These are phyloP conservation scores for Toxotes lorentzi DNA, from an alignment of 2,797 vertebrate genomes.

Conservation along the genomic window DNA sequence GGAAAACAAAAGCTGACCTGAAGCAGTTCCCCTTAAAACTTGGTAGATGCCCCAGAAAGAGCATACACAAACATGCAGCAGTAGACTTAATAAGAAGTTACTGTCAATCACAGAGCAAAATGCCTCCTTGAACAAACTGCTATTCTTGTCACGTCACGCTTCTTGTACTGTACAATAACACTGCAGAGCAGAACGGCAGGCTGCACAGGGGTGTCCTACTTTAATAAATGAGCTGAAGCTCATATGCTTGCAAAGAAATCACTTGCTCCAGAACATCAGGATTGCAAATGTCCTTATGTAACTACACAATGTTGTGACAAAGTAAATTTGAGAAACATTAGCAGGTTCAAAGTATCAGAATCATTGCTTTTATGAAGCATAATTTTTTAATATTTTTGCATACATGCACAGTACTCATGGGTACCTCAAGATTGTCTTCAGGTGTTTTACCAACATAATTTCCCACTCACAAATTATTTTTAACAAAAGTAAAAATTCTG, in stretches of 20 bases:
- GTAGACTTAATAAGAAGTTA: slow-evolving; percentile 63
- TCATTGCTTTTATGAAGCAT: slow-evolving; percentile 14
- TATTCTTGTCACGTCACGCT: slow-evolving; percentile 80
- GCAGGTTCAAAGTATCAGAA: slow-evolving; percentile 15
- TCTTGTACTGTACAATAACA: slow-evolving; percentile 73
- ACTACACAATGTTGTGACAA: slow-evolving; percentile 54
- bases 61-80: slow-evolving; percentile 61
- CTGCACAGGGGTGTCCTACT: slow-evolving; percentile 71
- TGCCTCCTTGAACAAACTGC: slow-evolving; percentile 71
- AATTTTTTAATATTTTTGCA: background rate
- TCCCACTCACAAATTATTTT: slow-evolving; percentile 7
- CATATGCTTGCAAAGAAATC: slow-evolving; percentile 59
- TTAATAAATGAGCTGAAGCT: slow-evolving; percentile 73
- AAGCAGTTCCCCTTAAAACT: slow-evolving; percentile 55
- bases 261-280: slow-evolving; percentile 54
- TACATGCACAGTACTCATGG: background rate
- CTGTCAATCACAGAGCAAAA: slow-evolving; percentile 75
- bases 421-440: background rate
- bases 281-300: slow-evolving; percentile 50
- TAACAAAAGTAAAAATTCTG: slow-evolving; percentile 15
- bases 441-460: background rate
- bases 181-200: slow-evolving; percentile 59
- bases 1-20: slow-evolving; percentile 48
- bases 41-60: slow-evolving; percentile 29
- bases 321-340: slow-evolving; percentile 35